These are phyloP conservation scores for Drosophila truncata DNA, from an alignment of 1,140 invertebrate genomes.

Conservation along the genomic window DNA sequence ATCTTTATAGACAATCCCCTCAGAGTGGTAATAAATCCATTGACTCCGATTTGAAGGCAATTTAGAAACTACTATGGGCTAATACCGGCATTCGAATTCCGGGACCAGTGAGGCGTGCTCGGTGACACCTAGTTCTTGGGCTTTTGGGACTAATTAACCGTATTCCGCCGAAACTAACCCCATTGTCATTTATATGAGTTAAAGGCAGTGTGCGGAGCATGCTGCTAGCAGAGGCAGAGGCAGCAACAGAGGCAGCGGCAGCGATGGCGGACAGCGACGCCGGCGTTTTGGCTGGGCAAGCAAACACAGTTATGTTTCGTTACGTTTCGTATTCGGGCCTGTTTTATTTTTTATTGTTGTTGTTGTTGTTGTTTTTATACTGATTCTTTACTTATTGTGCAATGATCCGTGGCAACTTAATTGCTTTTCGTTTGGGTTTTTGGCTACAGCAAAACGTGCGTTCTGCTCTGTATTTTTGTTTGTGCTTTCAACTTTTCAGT, in stretches of 20 bases:
- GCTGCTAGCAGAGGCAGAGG: slow-evolving; percentile 23
- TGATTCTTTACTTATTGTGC: slow-evolving; percentile 82
- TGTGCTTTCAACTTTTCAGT: slow-evolving; percentile 20
- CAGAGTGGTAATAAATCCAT: neutral
- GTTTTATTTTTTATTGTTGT: slow-evolving; percentile 6
- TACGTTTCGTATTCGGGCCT: slow-evolving; percentile 23
- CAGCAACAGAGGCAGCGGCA: slow-evolving; percentile 22
- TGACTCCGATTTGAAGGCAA: neutral
- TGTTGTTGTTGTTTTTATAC: slow-evolving; percentile 41
- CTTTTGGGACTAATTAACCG: slow-evolving; percentile 31
- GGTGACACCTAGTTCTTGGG: slow-evolving; percentile 35
- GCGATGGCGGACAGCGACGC: slow-evolving; percentile 14
- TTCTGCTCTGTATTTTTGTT: slow-evolving; percentile 29
- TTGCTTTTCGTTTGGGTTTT: slow-evolving; percentile 81
- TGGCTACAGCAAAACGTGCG: slow-evolving; percentile 51
- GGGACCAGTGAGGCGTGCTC: slow-evolving; percentile 29
- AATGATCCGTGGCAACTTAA: slow-evolving; percentile 83
- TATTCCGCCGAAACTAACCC: slow-evolving; percentile 17
- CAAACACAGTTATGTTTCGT: slow-evolving; percentile 81
- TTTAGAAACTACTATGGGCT: slow-evolving; percentile 3
- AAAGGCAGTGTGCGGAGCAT: slow-evolving; percentile 33
- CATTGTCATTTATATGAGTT: slow-evolving; percentile 42
- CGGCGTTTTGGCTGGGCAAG: slow-evolving; percentile 62
- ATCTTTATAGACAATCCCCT: neutral
- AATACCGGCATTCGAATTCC: slow-evolving; percentile 5